Percentiles rank a stretch among this genome's conserved stretches.
phyloP scores from a whole-genome alignment of 2,113 vertebrate genomes.

The Eurypyga helias region DNA sequence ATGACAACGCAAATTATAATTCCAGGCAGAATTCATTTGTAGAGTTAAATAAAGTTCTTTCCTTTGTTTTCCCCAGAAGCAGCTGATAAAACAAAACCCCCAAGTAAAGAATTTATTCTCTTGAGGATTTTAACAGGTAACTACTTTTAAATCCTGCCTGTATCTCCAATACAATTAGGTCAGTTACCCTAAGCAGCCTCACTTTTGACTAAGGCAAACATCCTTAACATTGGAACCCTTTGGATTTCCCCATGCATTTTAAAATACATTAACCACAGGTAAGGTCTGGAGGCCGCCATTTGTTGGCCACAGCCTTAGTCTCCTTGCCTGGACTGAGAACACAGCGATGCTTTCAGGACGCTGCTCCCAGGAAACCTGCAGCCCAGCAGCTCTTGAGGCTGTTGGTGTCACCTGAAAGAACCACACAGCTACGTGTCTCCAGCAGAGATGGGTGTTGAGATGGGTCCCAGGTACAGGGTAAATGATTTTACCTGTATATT shows the following conservation, averaged over 20 bases:
- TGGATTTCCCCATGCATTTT: slow-evolving; percentile 41
- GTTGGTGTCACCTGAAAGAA: background rate
- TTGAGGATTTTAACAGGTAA: background rate
- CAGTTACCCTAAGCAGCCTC: slow-evolving; percentile 49
- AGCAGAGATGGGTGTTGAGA: background rate
- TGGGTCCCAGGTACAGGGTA: background rate
- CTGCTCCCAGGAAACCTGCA: background rate
- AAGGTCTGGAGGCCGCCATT: background rate
- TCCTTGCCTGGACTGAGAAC: background rate
- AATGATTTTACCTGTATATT: background rate
- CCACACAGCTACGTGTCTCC: rapidly evolving
- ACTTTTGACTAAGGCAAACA: slow-evolving; percentile 33
- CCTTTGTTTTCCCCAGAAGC: background rate
- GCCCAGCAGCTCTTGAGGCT: background rate
- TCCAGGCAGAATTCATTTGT: background rate
- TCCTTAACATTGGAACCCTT: slow-evolving; percentile 22
- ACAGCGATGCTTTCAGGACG: background rate
- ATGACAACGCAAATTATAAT: background rate
- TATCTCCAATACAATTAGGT: background rate
- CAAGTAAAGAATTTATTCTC: background rate
- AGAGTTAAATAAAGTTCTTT: background rate
- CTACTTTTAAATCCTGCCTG: background rate
- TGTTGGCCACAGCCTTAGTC: slow-evolving; percentile 14
- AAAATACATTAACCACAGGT: slow-evolving; percentile 30
- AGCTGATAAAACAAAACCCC: background rate